Conservation (phyloP, 2,797 vertebrate species). For the Esox lucius region DNA sequence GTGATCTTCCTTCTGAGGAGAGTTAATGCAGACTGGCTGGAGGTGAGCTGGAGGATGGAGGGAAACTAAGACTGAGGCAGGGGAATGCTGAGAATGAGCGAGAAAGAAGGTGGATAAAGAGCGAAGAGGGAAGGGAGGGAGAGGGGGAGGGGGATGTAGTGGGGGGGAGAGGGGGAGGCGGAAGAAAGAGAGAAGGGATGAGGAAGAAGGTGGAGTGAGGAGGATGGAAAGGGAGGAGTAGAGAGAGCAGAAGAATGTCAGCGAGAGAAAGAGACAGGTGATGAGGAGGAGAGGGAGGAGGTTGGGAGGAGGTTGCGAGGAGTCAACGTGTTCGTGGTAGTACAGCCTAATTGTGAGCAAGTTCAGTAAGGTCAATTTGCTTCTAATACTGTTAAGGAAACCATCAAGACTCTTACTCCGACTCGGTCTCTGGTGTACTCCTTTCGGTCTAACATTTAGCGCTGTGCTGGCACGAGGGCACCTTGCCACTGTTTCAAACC, state of each 20-base stretch:
- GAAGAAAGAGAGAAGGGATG: neutral
- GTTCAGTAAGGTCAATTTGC: too few species aligned
- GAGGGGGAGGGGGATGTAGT: neutral
- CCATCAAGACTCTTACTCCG: too few species aligned
- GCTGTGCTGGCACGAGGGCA: too few species aligned
- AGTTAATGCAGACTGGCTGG: conserved; percentile 94
- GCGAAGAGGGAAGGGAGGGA: neutral
- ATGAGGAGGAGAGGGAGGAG: too few species aligned
- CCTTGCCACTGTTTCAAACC: too few species aligned
- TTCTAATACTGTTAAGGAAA: too few species aligned
- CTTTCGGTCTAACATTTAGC: too few species aligned
- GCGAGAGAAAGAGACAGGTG: neutral
- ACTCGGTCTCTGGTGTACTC: too few species aligned
- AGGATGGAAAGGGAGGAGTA: neutral
- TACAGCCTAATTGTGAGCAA: neutral
- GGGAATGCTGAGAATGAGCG: conserved; percentile 12
- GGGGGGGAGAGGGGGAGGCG: conserved; percentile 10
- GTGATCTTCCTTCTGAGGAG: conserved; percentile 91
- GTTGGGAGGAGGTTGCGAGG: too few species aligned
- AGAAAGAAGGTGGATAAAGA: neutral
- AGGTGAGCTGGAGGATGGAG: conserved; percentile 76
- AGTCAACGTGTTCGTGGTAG: neutral
- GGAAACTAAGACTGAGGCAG: conserved; percentile 5
- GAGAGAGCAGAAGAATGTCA: neutral
- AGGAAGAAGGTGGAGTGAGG: neutral